Evolutionary conservation across 37 sponge, comb jelly and placozoan species (phyloP).

Genomic region (Amphimedon queenslandica): DNA sequence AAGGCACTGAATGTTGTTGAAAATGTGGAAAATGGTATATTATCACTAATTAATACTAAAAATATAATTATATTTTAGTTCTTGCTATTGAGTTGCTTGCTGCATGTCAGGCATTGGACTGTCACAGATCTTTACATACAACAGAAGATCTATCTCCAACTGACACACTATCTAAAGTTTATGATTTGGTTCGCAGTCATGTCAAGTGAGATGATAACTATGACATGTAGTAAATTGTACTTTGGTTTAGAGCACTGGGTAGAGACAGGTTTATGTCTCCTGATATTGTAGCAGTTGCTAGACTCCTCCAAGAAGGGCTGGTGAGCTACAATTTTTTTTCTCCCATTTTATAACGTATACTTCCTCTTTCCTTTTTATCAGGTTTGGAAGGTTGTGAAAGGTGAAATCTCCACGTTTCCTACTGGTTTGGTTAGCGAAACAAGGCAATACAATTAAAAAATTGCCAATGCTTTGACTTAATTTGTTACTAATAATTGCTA

Average conservation of each 20-base stretch:
- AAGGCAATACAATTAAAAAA: no score
- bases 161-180: conserved; percentile 72
- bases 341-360: no score
- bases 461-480: no score
- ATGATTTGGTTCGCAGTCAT: conserved; percentile 41
- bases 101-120: conserved; percentile 88
- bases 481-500: no score
- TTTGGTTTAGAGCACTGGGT: conserved; percentile 23
- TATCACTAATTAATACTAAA: not conserved
- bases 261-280: conserved; percentile 52
- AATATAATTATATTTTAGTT: conserved; percentile 21
- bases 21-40: conserved; percentile 62
- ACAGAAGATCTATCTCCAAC: conserved; percentile 53
- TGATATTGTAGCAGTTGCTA: conserved; percentile 32
- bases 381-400: no score
- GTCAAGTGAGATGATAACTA: conserved; percentile 32
- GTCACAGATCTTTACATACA: conserved; percentile 52
- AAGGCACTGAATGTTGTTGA: conserved; percentile 86
- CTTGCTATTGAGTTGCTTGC: conserved; percentile 88
- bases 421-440: no score
- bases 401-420: no score
- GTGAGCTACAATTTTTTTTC: no score
- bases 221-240: not conserved
- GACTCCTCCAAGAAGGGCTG: not conserved
- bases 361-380: no score